Evolutionary conservation across 2,888 invertebrate genomes (phyloP).

Genomic region (Tethea ocularis): DNA sequence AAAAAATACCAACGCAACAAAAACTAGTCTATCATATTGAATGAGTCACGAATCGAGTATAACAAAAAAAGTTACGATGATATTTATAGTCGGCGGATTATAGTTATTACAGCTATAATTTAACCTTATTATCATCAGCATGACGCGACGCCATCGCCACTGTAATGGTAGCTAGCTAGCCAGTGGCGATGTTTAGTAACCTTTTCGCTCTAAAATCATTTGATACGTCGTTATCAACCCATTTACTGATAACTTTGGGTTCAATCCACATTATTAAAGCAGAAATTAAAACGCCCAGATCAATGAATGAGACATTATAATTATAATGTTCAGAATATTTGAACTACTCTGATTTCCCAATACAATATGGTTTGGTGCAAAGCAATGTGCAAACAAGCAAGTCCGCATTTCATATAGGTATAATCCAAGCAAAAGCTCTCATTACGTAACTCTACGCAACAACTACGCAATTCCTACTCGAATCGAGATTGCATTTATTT

Average conservation of each 20-base stretch:
- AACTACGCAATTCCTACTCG: not conserved
- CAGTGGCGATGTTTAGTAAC: not conserved
- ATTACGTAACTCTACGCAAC: constrained; percentile 4
- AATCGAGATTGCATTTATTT: constrained; percentile 2
- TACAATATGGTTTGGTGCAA: not conserved
- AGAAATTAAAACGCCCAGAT: not conserved
- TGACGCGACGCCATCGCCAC: not conserved
- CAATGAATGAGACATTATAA: too few species aligned
- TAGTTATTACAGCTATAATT: constrained; percentile 4
- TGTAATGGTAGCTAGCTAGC: not conserved
- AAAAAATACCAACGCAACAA: constrained; percentile 3
- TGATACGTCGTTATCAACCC: not conserved
- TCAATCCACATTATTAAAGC: not conserved
- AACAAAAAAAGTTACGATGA: not conserved
- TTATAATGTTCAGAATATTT: not conserved
- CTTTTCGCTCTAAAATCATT: not conserved
- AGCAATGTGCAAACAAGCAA: not conserved
- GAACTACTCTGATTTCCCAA: not conserved
- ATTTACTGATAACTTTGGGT: not conserved
- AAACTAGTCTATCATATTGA: constrained; percentile 5
- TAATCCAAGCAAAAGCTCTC: not conserved
- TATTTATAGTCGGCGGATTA: constrained; percentile 4
- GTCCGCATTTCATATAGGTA: not conserved
- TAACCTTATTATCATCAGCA: not conserved
- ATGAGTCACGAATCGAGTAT: constrained; percentile 3